These are phyloP conservation scores for Corydoras maculifer DNA, from an alignment of 2,113 vertebrate species.

Conservation along the genomic window DNA sequence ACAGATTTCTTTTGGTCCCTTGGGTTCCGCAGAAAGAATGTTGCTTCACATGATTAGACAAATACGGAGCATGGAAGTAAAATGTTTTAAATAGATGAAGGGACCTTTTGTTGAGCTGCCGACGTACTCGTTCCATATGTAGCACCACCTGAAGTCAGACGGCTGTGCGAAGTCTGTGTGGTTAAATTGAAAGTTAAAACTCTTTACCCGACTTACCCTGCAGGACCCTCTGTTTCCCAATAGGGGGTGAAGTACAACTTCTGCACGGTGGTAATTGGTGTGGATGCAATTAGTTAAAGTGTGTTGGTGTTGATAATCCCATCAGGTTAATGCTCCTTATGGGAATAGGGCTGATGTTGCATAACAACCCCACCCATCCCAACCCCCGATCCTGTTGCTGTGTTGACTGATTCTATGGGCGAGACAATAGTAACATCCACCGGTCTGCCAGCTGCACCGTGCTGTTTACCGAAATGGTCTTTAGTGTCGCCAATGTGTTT, in stretches of 20 bases:
- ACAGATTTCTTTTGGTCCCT: not conserved
- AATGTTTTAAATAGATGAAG: too few species aligned
- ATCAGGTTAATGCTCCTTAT: conserved; percentile 57
- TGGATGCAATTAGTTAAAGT: conserved; percentile 21
- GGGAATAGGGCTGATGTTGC: conserved; percentile 37
- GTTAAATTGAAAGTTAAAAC: too few species aligned
- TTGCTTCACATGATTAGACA: too few species aligned
- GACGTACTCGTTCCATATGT: too few species aligned
- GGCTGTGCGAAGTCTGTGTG: too few species aligned
- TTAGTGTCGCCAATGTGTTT: not conserved
- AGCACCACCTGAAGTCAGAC: too few species aligned
- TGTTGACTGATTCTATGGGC: conserved; percentile 35
- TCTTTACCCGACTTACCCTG: too few species aligned
- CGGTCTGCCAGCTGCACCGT: too few species aligned
- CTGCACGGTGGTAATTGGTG: not conserved
- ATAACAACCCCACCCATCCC: conserved; percentile 23
- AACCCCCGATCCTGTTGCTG: conserved; percentile 28
- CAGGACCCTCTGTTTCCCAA: not conserved
- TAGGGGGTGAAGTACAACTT: not conserved
- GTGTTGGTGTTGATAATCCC: conserved; percentile 45
- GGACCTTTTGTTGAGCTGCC: too few species aligned
- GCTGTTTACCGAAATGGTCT: too few species aligned
- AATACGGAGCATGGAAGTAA: too few species aligned
- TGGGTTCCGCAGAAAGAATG: too few species aligned
- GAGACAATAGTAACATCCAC: conserved; percentile 8